Conservation (phyloP, 2,888 invertebrate species). For the Schrankia costaestrigalis region DNA sequence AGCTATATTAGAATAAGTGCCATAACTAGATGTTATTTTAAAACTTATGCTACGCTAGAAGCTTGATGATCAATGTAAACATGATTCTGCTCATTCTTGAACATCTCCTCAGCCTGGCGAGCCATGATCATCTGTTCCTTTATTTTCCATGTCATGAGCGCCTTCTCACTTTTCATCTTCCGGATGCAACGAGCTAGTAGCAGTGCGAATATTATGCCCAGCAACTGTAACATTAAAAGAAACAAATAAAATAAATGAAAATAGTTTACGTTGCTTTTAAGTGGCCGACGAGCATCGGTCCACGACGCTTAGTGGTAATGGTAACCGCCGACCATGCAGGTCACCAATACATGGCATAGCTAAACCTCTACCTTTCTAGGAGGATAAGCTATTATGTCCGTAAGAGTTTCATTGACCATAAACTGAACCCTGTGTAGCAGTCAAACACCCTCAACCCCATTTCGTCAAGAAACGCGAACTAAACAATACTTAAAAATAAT, state of each 20-base stretch:
- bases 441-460: too few species aligned
- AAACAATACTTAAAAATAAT: too few species aligned
- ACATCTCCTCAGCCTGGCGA: slow-evolving; percentile 42
- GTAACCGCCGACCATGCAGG: too few species aligned
- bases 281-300: too few species aligned
- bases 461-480: too few species aligned
- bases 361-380: too few species aligned
- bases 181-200: slow-evolving; percentile 92
- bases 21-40: background rate
- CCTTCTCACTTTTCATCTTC: slow-evolving; percentile 85
- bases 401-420: too few species aligned
- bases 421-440: too few species aligned
- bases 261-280: background rate
- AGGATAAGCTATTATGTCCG: too few species aligned
- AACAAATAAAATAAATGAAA: too few species aligned
- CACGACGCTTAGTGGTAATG: too few species aligned
- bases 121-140: slow-evolving; percentile 77
- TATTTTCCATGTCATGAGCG: slow-evolving; percentile 84
- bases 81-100: slow-evolving; percentile 29
- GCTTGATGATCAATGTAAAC: slow-evolving; percentile 45
- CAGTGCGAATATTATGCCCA: slow-evolving; percentile 93
- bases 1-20: background rate
- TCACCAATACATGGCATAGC: too few species aligned
- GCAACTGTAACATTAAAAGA: slow-evolving; percentile 83
- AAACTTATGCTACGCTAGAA: slow-evolving; percentile 20